A percentile compares a stretch with the other conserved stretches of the same genome.
These are phyloP conservation scores for Danio kyathit DNA, from an alignment of 2,797 vertebrate genomes.

Conservation along the genomic window DNA sequence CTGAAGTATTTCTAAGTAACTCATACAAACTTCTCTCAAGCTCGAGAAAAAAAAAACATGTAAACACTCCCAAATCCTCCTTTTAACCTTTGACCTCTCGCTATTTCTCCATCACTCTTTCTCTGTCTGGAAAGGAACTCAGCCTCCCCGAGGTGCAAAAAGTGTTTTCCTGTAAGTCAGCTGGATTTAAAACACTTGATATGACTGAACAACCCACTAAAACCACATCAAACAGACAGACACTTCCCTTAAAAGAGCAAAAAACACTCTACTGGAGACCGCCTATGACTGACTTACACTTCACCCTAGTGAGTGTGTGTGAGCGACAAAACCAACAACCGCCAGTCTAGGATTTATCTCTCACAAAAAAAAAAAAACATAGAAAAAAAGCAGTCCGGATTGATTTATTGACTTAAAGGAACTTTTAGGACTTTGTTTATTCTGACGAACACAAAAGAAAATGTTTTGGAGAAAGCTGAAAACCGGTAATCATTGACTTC, in stretches of 20 bases:
- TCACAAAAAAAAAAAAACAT: not conserved
- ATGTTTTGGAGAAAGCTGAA: no score
- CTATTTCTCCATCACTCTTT: conserved; percentile 29
- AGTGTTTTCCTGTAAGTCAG: conserved; percentile 27
- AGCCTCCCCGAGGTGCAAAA: conserved; percentile 18
- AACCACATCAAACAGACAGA: conserved; percentile 7
- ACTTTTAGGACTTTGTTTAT: no score
- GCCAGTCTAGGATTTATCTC: conserved; percentile 2
- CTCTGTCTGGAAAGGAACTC: not conserved
- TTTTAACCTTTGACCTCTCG: conserved; percentile 25
- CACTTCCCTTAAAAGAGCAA: conserved; percentile 5
- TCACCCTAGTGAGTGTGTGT: conserved; percentile 1
- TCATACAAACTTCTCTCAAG: not conserved
- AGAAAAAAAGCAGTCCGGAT: not conserved
- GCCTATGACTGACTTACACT: not conserved
- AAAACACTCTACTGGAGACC: conserved; percentile 3
- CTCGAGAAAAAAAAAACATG: not conserved
- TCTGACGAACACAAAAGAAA: no score
- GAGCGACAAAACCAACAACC: not conserved
- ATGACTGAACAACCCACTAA: conserved; percentile 23
- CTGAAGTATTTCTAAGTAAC: not conserved
- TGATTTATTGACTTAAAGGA: not conserved
- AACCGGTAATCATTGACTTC: no score
- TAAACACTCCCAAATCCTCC: conserved; percentile 31
- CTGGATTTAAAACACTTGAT: conserved; percentile 22